Conservation (phyloP, 1,140 invertebrate species). For the Sarcophaga peregrina region DNA sequence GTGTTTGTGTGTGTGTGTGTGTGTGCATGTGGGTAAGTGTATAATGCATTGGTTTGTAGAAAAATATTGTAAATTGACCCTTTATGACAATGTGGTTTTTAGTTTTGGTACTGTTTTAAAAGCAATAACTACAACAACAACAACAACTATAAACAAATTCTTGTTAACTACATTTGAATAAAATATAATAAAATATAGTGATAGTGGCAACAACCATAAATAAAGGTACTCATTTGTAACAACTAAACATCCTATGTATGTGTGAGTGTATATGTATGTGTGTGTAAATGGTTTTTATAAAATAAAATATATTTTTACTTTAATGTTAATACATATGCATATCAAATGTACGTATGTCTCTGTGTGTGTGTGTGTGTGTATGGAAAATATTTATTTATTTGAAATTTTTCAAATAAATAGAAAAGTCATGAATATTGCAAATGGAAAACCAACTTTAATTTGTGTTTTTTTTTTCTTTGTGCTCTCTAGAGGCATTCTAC, state of each 20-base stretch:
- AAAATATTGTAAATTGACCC: constrained; percentile 36
- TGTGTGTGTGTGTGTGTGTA: background rate
- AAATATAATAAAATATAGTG: too few relatives aligned
- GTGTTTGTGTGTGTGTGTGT: background rate
- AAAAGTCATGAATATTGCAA: constrained; percentile 1
- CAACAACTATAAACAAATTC: background rate
- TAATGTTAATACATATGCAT: too few relatives aligned
- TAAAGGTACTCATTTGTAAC: too few relatives aligned
- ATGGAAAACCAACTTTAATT: constrained; percentile 13
- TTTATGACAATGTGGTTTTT: constrained; percentile 36
- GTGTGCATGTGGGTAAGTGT: background rate
- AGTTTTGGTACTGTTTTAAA: too few relatives aligned
- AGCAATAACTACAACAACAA: too few relatives aligned
- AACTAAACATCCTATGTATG: too few relatives aligned
- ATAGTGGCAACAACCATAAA: too few relatives aligned
- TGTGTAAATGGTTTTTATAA: too few relatives aligned
- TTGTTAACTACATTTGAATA: background rate
- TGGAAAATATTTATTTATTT: background rate
- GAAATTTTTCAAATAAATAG: background rate
- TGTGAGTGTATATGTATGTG: too few relatives aligned
- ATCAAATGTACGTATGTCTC: background rate
- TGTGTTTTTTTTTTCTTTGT: background rate
- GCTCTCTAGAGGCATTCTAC: too few relatives aligned
- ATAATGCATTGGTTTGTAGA: background rate
- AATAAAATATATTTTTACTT: too few relatives aligned